Base-by-base conservation (phyloP, 2,113 vertebrate genomes). In the Lasiurus borealis region DNA sequence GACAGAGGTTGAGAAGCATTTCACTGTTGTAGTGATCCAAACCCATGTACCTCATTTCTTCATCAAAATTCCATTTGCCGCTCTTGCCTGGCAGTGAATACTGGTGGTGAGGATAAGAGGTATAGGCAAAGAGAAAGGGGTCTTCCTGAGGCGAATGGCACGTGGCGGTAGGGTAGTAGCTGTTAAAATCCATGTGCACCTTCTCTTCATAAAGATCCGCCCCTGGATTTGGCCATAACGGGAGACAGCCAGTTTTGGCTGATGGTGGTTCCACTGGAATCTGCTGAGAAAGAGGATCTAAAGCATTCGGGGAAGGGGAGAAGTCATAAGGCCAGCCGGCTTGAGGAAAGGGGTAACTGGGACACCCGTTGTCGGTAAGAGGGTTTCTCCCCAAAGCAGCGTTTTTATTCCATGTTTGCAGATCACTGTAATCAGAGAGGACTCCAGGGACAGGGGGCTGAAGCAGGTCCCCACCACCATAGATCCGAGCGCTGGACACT, bases 1-100 rank as follows among this genome's bases (percentile, higher is more conserved):
- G 97, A 88, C 94, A 97, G 50, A 97, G 75, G 73, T 97, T 97
- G 21, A 98, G 97, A 87, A 96, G 1, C 95, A 66, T 4, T 2
- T 98, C 90, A 0, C 59, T 85, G 10, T 31, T 94, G 96, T 97
- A 96, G 88, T 90, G 95, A 75, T 36, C 93, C 91, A 97, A 92
- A 59, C 84, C 84, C 13, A 4, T 0, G 0, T 0, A 69, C 9
- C 3, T 7, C 59, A 52, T 46, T 46, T 95, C 97, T 15, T 96
- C 91, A 0, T 46, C 91, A 1, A 82, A 7, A 1, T 94, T 91
- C 76, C 97, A 96, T 25, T 91, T 85, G 0, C 44, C 52, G 29
- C 88, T 85, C 89, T 81, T 83, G 0, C 4, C 19, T 0, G 97
- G 92, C 3, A 40, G 77, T 0, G 46, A 5, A 73, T 78, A 95